Evolutionary conservation across 2,113 vertebrate genomes (phyloP).

Genomic region (Gymnobelideus leadbeateri): DNA sequence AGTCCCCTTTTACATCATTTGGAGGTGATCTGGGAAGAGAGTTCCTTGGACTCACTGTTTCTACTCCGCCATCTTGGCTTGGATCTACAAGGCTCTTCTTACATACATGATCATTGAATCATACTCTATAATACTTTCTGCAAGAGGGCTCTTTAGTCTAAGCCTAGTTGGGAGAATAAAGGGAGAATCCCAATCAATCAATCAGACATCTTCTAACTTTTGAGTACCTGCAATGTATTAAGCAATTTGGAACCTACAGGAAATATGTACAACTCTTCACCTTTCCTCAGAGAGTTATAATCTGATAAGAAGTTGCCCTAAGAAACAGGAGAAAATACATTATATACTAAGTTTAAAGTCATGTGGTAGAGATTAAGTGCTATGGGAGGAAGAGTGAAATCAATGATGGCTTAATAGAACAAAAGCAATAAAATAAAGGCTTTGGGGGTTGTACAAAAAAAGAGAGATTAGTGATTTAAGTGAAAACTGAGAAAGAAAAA

Average conservation of each 20-base stretch:
- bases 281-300: not conserved
- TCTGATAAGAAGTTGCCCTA: slow-evolving; percentile 6
- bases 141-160: not conserved
- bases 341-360: not conserved
- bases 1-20: too few relatives aligned
- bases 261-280: not conserved
- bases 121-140: not conserved
- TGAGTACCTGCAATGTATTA: not conserved
- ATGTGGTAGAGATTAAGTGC: not conserved
- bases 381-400: not conserved
- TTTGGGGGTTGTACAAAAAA: not conserved
- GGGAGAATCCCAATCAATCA: not conserved
- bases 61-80: too few relatives aligned
- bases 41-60: too few relatives aligned
- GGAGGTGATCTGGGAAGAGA: too few relatives aligned
- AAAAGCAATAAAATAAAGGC: not conserved
- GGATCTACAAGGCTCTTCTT: not conserved
- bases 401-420: not conserved
- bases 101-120: not conserved
- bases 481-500: not conserved
- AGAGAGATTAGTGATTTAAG: not conserved
- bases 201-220: not conserved
- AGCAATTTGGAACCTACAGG: not conserved
- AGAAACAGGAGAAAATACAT: not conserved
- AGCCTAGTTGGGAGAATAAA: not conserved